Conservation (phyloP, 2,797 vertebrate genomes). For the Sebastolobus alascanus region DNA sequence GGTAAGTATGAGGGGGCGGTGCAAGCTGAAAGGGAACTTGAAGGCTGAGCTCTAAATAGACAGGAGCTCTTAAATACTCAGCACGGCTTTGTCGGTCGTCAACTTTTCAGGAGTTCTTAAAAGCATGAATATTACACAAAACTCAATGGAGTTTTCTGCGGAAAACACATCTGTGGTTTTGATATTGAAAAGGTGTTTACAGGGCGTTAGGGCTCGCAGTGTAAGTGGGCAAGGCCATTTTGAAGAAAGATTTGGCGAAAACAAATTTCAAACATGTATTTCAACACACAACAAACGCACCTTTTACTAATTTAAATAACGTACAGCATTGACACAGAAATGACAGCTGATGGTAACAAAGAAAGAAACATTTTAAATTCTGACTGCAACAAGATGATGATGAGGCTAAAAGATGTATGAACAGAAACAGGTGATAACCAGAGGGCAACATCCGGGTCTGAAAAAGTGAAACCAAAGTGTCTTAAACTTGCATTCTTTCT, state of each 20-base stretch:
- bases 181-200: constrained; percentile 35
- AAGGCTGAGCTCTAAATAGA: constrained; percentile 25
- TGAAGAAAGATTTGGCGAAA: background rate
- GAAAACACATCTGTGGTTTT: constrained; percentile 11
- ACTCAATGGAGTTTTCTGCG: background rate
- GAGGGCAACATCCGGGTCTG: too few species aligned
- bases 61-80: constrained; percentile 33
- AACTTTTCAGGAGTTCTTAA: constrained; percentile 25
- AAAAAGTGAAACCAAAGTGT: too few species aligned
- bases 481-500: too few species aligned
- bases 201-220: background rate
- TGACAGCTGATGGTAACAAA: background rate
- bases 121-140: constrained; percentile 23
- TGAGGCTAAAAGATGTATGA: background rate
- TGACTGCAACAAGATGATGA: background rate
- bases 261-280: background rate
- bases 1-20: constrained; percentile 34
- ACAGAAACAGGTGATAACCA: too few species aligned
- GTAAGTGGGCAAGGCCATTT: background rate
- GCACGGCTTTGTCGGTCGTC: constrained; percentile 31
- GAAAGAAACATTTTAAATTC: background rate
- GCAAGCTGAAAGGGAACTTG: constrained; percentile 33
- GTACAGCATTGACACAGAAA: background rate
- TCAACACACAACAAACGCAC: background rate
- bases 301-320: background rate